Evolutionary conservation across 2,888 invertebrate species (phyloP), one percentile per base, ranked within the genome.

Genomic region (Desoria tigrina): DNA sequence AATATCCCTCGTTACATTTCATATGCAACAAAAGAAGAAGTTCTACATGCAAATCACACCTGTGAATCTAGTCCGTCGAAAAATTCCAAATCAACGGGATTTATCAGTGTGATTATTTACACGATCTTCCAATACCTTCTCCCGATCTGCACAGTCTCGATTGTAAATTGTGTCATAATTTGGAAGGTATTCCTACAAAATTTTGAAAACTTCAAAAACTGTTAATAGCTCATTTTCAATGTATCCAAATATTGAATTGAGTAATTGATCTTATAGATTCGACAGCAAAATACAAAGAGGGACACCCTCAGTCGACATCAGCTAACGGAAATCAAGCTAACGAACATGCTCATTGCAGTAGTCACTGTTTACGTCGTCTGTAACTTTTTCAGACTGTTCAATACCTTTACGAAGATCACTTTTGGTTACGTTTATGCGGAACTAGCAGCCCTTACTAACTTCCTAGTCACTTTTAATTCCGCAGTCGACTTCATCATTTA

Each of bases 291-390:
- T 6, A 23, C 2, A 42, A 23, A 4, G 18, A 18, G 57, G 42
- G 57, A 57, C 11, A 23, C 2, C 3, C 32, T 57, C 3, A 57
- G 14, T 11, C 4, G 23, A 14, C n/a, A 57, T 21, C 21, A 57
- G 42, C 6, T 57, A 9, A 57, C 37, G 18, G 42, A 57, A 21
- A 57, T 57, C 2, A 39, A 57, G 27, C n/a, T 57, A 9, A 57
- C 57, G 3, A 39, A 57, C n/a, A 57, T 57, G 57, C 57, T 57
- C 9, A 23, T 57, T 6, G 24, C 18, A n/a, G 42, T 57, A 4
- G 42, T 57, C 6, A 14, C 21, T 21, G 7, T 39, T 42, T 57
- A 42, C 42, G 39, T 57, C 7, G 3, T 57, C 14, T 57, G 57
- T 23, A 57, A 57, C n/a, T 6, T 39, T 21, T 42, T 57, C 23